Evolutionary conservation across 2,797 vertebrate species (phyloP).

Genomic region (Molossus molossus): DNA sequence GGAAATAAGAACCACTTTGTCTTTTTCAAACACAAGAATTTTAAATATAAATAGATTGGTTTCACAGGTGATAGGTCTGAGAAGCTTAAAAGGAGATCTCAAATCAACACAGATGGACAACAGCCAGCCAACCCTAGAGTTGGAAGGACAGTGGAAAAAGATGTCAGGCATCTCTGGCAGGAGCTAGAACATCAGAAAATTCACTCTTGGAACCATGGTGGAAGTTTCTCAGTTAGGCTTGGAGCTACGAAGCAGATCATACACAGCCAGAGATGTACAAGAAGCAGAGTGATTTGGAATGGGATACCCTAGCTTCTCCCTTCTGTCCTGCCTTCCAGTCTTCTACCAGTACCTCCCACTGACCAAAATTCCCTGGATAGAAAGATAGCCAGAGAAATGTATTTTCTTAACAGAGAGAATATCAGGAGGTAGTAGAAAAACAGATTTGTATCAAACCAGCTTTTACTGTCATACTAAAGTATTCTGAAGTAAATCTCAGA

Average conservation of each 20-base stretch:
- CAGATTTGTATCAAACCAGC: not conserved
- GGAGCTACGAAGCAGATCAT: not conserved
- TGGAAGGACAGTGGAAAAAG: not conserved
- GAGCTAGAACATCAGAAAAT: not conserved
- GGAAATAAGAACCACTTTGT: not conserved
- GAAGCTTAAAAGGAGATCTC: not conserved
- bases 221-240: not conserved
- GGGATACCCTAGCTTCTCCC: not conserved
- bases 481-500: not conserved
- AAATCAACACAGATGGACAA: not conserved
- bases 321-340: not conserved
- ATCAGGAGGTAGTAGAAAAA: not conserved
- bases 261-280: not conserved
- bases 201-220: not conserved
- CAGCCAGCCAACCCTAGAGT: not conserved
- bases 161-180: not conserved
- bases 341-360: not conserved
- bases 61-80: not conserved
- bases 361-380: not conserved
- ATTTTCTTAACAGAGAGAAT: not conserved
- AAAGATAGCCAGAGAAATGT: not conserved
- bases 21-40: not conserved
- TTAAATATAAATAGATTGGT: not conserved
- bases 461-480: not conserved
- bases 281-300: not conserved